Base-by-base conservation (phyloP, 2,888 invertebrate species). In the Parelbella ahira region DNA sequence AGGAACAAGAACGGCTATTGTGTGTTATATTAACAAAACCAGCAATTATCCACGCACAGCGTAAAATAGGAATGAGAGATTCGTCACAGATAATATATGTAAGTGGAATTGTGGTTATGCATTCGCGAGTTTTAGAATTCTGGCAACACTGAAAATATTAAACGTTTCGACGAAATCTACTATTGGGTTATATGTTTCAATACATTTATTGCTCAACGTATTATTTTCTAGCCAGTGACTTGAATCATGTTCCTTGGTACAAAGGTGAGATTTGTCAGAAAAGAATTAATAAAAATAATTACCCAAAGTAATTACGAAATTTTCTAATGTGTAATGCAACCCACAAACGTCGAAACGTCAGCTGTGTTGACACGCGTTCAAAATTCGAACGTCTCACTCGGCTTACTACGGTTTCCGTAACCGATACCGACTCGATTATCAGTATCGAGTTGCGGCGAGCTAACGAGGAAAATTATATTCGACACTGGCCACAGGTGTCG, bases 401-500 rank as follows among this genome's bases (percentile, higher is more conserved):
- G 60, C 51, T 65, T 68, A 64, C 62, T 80, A 84, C 63, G 84
- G 83, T 72, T 77, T 84, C 82, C 52, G 77, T 64, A 72, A 83
- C 68, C 69, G 76, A 82, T 81, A 78, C 41, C 51, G 51, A 50
- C 54, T 65, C 75, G 68, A 71, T 75, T 77, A 78, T 77, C 70
- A 68, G 70, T 77, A 69, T 84, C 77, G 69, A 67, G 63, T 83
- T 72, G 63, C 57, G 44, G 39, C 60, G 56, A 60, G 63, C 67
- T 76, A 71, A 73, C 75, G 63, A 78, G 69, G 68, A 81, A 83
- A 79, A 77, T 78, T 71, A 78, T 84, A 84, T 82, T 76, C 60
- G 77, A 80, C 70, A 73, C 80, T 69, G 67, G 60, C 58, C 67
- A 50, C 62, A 55, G 73, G 81, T 83, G 71, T 82, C 71, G 60